phyloP scores from a whole-genome alignment of 30 jellyfish, hydroid and myxozoan species.

The Catostylus mosaicus region DNA sequence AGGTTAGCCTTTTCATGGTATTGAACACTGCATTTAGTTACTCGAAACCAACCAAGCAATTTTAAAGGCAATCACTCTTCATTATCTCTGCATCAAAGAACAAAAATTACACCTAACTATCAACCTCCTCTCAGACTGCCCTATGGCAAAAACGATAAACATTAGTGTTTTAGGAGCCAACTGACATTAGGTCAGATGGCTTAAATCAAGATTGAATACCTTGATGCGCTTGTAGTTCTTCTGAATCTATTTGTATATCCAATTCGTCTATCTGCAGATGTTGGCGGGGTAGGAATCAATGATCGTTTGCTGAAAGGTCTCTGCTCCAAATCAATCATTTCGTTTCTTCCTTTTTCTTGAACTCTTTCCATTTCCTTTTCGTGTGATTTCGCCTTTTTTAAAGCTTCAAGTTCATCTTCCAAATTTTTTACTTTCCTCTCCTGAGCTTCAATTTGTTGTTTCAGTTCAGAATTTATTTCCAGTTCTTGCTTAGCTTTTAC shows the following conservation, averaged over 20 bases:
- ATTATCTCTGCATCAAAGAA: no score
- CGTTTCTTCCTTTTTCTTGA: not conserved
- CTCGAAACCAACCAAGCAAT: no score
- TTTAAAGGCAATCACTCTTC: no score
- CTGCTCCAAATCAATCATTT: slow-evolving; percentile 17
- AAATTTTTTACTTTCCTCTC: slow-evolving; percentile 75
- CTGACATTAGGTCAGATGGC: no score
- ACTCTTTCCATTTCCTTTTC: slow-evolving; percentile 19
- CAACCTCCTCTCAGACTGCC: no score
- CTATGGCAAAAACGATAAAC: no score
- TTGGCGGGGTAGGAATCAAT: slow-evolving; percentile 85
- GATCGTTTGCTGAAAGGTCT: slow-evolving; percentile 53
- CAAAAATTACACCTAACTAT: no score
- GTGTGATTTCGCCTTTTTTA: slow-evolving; percentile 36
- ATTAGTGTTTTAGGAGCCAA: no score
- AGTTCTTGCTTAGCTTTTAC: slow-evolving; percentile 59
- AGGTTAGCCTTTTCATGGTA: no score
- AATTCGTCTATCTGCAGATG: slow-evolving; percentile 58
- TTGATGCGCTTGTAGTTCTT: slow-evolving; percentile 49
- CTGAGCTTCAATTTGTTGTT: slow-evolving; percentile 75
- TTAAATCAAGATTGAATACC: no score
- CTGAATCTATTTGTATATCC: slow-evolving; percentile 44
- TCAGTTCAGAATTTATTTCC: slow-evolving; percentile 62
- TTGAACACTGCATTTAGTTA: no score
- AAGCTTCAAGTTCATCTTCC: slow-evolving; percentile 74